Evolutionary conservation across 1,140 invertebrate species (phyloP).

Genomic region (Scaptomyza graminum): DNA sequence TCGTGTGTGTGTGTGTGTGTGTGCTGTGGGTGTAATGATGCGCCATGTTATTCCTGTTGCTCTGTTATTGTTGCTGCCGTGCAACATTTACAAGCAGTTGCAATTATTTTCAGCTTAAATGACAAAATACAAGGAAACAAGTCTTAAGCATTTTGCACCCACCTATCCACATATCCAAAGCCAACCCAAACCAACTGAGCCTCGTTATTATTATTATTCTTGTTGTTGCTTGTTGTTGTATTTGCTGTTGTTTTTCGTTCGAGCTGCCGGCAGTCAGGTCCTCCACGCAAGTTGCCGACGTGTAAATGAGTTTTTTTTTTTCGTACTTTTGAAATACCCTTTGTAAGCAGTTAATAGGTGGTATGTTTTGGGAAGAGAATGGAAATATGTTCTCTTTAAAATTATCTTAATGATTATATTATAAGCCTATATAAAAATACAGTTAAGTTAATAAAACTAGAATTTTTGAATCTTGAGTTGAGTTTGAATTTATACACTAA

Average conservation of each 20-base stretch:
- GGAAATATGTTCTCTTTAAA: too few species aligned
- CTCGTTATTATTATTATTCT: conserved; percentile 57
- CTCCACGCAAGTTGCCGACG: conserved; percentile 49
- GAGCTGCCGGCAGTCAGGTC: conserved; percentile 24
- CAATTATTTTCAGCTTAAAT: conserved; percentile 84
- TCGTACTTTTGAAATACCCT: conserved; percentile 2
- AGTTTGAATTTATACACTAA: too few species aligned
- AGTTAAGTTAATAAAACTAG: too few species aligned
- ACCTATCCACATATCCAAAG: conserved; percentile 18
- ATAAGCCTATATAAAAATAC: too few species aligned
- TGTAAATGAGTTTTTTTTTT: conserved; percentile 56
- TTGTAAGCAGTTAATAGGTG: too few species aligned
- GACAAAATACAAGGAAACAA: conserved; percentile 83
- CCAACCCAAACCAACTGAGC: conserved; percentile 13
- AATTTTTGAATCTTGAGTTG: too few species aligned
- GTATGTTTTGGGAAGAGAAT: too few species aligned
- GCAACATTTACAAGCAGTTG: conserved; percentile 79
- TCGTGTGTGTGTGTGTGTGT: conserved; percentile 10
- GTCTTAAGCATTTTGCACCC: conserved; percentile 73
- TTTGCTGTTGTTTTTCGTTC: conserved; percentile 31
- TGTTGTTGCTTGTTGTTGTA: conserved; percentile 13
- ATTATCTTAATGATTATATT: too few species aligned
- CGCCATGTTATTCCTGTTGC: conserved; percentile 60
- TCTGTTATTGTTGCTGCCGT: conserved; percentile 34
- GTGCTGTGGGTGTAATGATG: conserved; percentile 77